Evolutionary conservation across 2,797 vertebrate genomes (phyloP).

Genomic region (Bradypus variegatus): DNA sequence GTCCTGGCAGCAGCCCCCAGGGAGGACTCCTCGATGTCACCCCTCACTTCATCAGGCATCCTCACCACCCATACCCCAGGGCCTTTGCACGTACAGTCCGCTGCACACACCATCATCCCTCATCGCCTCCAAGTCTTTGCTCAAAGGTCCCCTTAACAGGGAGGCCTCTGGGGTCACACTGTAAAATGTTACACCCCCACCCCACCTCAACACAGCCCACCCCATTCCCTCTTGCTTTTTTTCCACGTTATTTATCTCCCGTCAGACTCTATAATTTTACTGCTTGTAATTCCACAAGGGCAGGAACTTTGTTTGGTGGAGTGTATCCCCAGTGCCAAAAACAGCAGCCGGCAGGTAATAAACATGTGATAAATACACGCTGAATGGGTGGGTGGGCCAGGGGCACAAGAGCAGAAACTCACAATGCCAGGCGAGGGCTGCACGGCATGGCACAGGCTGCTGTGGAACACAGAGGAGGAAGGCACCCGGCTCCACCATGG

Average conservation of each 20-base stretch:
- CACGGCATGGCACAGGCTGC: not conserved
- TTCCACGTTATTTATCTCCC: not conserved
- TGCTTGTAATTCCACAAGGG: not conserved
- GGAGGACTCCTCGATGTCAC: no score
- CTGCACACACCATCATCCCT: not conserved
- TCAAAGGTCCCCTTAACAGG: not conserved
- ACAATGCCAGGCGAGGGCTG: not conserved
- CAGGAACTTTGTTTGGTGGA: not conserved
- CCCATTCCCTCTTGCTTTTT: not conserved
- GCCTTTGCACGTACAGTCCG: not conserved
- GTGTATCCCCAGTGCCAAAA: not conserved
- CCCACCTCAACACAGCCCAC: not conserved
- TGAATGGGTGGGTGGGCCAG: not conserved
- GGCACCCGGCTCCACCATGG: not conserved
- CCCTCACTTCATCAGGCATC: not conserved
- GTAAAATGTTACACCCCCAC: not conserved
- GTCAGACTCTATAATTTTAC: not conserved
- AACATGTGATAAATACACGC: not conserved
- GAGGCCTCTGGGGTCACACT: not conserved
- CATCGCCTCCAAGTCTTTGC: not conserved
- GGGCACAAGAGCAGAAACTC: not conserved
- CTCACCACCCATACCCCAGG: not conserved
- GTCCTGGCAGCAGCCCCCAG: not conserved
- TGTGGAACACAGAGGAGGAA: not conserved
- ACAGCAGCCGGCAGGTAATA: accelerated